Evolutionary conservation across 2,113 vertebrate species (phyloP).

Genomic region (Poeciliopsis turrubarensis): DNA sequence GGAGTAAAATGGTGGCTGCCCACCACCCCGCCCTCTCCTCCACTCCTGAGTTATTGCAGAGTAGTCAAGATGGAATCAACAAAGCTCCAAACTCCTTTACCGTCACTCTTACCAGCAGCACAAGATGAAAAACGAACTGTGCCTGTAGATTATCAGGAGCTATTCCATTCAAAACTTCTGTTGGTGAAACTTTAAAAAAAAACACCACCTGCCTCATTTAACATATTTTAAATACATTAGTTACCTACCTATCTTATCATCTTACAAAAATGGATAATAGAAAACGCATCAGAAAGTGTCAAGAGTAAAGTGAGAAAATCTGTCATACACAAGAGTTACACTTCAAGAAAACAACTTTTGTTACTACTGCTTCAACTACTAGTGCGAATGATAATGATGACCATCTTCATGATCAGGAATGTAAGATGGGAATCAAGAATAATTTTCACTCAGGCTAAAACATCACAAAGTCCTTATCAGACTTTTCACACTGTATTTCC

Average conservation of each 20-base stretch:
- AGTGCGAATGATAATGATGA: too few relatives aligned
- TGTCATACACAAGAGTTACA: not conserved
- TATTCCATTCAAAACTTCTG: constrained; percentile 44
- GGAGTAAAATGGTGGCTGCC: constrained; percentile 73
- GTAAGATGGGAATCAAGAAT: not conserved
- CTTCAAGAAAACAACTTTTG: too few relatives aligned
- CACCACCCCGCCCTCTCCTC: constrained; percentile 41
- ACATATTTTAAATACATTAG: not conserved
- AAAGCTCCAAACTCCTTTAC: constrained; percentile 61
- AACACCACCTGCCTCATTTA: not conserved
- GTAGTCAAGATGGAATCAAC: constrained; percentile 77
- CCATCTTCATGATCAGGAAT: not conserved
- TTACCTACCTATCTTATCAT: not conserved
- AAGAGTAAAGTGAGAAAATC: not conserved
- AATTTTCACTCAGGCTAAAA: not conserved
- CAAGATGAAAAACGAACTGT: constrained; percentile 50
- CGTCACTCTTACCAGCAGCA: constrained; percentile 68
- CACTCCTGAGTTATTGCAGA: constrained; percentile 75
- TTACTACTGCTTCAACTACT: too few relatives aligned
- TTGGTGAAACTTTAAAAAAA: constrained; percentile 43
- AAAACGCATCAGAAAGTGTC: not conserved
- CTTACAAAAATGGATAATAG: not conserved
- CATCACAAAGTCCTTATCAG: not conserved
- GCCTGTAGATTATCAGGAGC: constrained; percentile 52
- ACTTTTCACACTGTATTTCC: not conserved